These are phyloP conservation scores for Chauna torquata DNA, from an alignment of 2,113 vertebrate genomes.

Conservation along the genomic window DNA sequence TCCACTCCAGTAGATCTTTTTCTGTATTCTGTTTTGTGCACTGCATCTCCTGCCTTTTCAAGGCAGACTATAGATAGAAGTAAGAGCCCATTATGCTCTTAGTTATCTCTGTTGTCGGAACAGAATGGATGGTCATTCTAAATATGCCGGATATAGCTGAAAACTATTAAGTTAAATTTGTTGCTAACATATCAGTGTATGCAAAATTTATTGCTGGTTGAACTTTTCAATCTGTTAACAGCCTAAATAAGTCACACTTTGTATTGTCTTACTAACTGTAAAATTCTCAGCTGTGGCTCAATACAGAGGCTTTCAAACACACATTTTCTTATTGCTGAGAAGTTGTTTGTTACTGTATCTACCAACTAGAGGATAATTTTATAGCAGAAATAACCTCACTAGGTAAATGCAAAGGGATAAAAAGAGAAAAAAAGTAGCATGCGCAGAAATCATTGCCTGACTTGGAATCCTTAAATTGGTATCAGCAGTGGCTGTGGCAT, in stretches of 20 bases:
- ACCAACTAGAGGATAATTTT: background rate
- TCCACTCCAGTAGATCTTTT: background rate
- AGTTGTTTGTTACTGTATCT: background rate
- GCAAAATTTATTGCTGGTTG: background rate
- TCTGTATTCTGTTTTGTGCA: background rate
- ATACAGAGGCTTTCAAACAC: background rate
- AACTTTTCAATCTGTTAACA: background rate
- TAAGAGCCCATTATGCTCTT: background rate
- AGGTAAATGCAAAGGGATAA: background rate
- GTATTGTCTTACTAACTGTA: background rate
- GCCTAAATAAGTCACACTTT: background rate
- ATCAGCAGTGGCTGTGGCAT: background rate
- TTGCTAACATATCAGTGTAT: background rate
- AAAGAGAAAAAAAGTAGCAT: background rate
- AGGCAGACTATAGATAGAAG: background rate
- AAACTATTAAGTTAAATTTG: background rate
- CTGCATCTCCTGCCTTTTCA: background rate
- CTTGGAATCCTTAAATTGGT: background rate
- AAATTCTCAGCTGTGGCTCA: background rate
- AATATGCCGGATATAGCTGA: background rate
- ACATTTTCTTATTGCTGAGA: background rate
- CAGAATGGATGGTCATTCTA: background rate
- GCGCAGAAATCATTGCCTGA: background rate
- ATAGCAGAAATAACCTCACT: background rate
- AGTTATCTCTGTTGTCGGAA: background rate